Evolutionary conservation across 92 coral and sea anemone species (phyloP).

Genomic region (Heliopora coerulea): DNA sequence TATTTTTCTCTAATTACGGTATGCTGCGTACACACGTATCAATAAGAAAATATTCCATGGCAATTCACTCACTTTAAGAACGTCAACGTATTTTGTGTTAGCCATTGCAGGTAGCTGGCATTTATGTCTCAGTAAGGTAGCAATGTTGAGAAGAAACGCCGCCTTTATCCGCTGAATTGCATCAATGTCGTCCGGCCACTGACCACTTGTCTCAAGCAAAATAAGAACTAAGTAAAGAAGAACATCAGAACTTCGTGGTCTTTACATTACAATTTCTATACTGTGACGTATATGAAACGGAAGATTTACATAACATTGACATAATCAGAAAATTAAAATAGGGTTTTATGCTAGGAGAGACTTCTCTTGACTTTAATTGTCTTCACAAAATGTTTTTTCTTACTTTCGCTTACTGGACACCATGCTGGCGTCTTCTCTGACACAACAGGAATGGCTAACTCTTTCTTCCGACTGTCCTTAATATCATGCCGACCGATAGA

Average conservation of each 20-base stretch:
- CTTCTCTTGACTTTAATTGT: too few relatives aligned
- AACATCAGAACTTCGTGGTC: neutral
- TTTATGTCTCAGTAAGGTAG: slow-evolving; percentile 59
- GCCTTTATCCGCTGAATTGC: slow-evolving; percentile 90
- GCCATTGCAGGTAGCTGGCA: slow-evolving; percentile 74
- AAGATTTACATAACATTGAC: neutral
- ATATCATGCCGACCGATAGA: slow-evolving; percentile 46
- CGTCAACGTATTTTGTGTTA: slow-evolving; percentile 70
- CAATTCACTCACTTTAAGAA: slow-evolving; percentile 72
- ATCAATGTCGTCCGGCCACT: slow-evolving; percentile 92
- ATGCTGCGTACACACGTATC: too few relatives aligned
- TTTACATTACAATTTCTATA: too few relatives aligned
- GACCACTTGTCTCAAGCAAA: slow-evolving; percentile 94
- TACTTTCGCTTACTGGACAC: slow-evolving; percentile 91
- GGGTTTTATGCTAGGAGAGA: too few relatives aligned
- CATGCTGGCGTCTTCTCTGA: slow-evolving; percentile 52
- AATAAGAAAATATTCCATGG: too few relatives aligned
- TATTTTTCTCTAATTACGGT: too few relatives aligned
- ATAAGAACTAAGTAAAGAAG: slow-evolving; percentile 63
- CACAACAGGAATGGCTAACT: slow-evolving; percentile 27
- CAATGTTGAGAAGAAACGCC: slow-evolving; percentile 84
- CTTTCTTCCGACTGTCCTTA: slow-evolving; percentile 36
- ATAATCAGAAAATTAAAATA: too few relatives aligned
- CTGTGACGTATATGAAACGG: too few relatives aligned
- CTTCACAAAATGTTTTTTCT: neutral